phyloP scores from a whole-genome alignment of 2,797 vertebrate species.

The Lophius americanus region DNA sequence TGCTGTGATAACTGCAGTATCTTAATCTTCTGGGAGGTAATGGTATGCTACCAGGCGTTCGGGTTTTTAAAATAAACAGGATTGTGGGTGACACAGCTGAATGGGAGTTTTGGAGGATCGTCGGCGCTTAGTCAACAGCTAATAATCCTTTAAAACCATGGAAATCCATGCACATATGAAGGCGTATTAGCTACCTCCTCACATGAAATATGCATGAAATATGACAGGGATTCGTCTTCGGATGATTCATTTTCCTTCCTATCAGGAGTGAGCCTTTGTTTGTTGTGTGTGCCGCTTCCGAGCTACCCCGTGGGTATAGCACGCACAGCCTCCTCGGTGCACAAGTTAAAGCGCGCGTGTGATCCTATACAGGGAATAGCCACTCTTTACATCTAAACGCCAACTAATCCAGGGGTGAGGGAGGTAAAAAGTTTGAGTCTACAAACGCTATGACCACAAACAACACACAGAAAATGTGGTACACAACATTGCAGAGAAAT shows the following conservation, averaged over 20 bases:
- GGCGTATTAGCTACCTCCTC: constrained; percentile 34
- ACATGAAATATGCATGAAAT: constrained; percentile 52
- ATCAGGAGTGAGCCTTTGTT: constrained; percentile 42
- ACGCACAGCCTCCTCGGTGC: constrained; percentile 26
- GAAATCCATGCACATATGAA: constrained; percentile 47
- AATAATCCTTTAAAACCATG: constrained; percentile 65
- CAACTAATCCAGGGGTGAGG: constrained; percentile 1
- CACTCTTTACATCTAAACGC: constrained; percentile 23
- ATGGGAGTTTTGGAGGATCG: constrained; percentile 49
- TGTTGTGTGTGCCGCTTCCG: constrained; percentile 43
- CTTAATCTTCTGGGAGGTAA: constrained; percentile 40
- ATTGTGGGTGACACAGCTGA: constrained; percentile 56
- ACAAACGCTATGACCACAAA: constrained; percentile 20
- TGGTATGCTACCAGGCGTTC: constrained; percentile 19
- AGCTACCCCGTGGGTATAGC: constrained; percentile 48
- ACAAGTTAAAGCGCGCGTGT: constrained; percentile 29
- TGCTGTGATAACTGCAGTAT: constrained; percentile 31
- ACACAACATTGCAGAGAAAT: constrained; percentile 27
- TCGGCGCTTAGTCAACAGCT: constrained; percentile 61
- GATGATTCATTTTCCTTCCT: constrained; percentile 45
- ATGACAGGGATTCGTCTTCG: constrained; percentile 28
- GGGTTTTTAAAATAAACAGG: constrained; percentile 43
- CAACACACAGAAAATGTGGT: constrained; percentile 25
- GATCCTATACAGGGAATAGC: too few species aligned
- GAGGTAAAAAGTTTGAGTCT: constrained; percentile 11